Percentiles rank a stretch among this genome's conserved stretches.
These are phyloP conservation scores for Spodoptera littoralis DNA, from an alignment of 2,888 invertebrate species.

Conservation along the genomic window DNA sequence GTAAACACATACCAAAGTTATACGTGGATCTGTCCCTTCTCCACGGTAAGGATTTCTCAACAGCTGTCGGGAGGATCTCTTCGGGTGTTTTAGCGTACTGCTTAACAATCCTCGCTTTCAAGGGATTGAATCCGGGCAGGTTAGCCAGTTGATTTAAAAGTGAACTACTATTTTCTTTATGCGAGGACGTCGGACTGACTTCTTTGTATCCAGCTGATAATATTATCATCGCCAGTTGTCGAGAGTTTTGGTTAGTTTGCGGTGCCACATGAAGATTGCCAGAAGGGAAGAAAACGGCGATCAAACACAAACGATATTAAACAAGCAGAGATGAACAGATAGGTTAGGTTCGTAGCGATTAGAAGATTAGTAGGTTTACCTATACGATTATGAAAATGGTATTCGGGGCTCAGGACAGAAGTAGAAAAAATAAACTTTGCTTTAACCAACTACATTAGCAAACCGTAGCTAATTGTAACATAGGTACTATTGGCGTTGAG, in stretches of 20 bases:
- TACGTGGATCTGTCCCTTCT: slow-evolving; percentile 92
- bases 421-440: slow-evolving; percentile 20
- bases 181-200: slow-evolving; percentile 88
- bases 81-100: slow-evolving; percentile 90
- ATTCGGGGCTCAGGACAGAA: slow-evolving; percentile 49
- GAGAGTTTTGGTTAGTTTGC: slow-evolving; percentile 80
- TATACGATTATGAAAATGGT: slow-evolving; percentile 40
- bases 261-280: slow-evolving; percentile 87
- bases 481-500: too few species aligned
- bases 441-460: slow-evolving; percentile 30
- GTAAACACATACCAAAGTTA: slow-evolving; percentile 91
- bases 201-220: slow-evolving; percentile 86
- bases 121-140: slow-evolving; percentile 91
- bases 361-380: slow-evolving; percentile 38
- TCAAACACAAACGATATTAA: slow-evolving; percentile 83
- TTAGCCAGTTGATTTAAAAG: slow-evolving; percentile 91
- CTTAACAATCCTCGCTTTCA: slow-evolving; percentile 92
- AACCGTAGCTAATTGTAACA: slow-evolving; percentile 22
- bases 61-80: slow-evolving; percentile 92
- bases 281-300: slow-evolving; percentile 88
- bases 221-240: slow-evolving; percentile 78
- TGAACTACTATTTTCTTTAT: slow-evolving; percentile 91
- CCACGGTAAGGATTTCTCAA: slow-evolving; percentile 96
- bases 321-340: slow-evolving; percentile 76
- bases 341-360: slow-evolving; percentile 54